Percentiles rank a stretch among this genome's conserved stretches.
These are phyloP conservation scores for Phalacrocorax carbo DNA, from an alignment of 2,113 vertebrate species.

Conservation along the genomic window DNA sequence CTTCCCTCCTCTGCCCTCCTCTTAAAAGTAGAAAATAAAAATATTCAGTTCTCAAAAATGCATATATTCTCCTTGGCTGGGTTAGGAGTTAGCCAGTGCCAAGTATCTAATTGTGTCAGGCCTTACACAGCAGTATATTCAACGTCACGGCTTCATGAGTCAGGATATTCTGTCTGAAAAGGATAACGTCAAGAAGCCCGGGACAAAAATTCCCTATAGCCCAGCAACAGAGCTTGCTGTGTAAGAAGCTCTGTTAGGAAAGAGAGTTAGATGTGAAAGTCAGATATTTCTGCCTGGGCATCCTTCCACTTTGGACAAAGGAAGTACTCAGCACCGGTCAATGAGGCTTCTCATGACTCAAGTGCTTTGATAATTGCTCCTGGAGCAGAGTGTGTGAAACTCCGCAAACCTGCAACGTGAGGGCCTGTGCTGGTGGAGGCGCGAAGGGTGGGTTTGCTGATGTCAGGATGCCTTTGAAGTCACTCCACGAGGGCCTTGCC, in stretches of 20 bases:
- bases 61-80: constrained; percentile 24
- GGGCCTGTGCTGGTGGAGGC: neutral
- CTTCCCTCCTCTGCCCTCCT: constrained; percentile 2
- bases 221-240: constrained; percentile 32
- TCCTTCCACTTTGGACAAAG: constrained; percentile 60
- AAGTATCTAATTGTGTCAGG: constrained; percentile 57
- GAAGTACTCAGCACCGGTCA: constrained; percentile 37
- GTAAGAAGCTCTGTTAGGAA: neutral
- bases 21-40: constrained; percentile 11
- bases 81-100: neutral
- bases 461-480: constrained; percentile 61
- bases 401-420: neutral
- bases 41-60: neutral
- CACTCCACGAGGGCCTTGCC: neutral
- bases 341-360: constrained; percentile 57
- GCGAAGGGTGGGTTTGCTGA: neutral
- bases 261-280: neutral
- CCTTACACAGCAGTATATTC: constrained; percentile 51
- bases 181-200: constrained; percentile 64
- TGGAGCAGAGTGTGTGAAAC: neutral
- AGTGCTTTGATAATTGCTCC: constrained; percentile 9
- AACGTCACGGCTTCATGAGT: constrained; percentile 73
- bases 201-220: constrained; percentile 69
- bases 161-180: constrained; percentile 73
- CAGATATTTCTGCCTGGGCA: constrained; percentile 33